Conservation (phyloP, 2,888 invertebrate species). For the Camptogramma bilineatum region DNA sequence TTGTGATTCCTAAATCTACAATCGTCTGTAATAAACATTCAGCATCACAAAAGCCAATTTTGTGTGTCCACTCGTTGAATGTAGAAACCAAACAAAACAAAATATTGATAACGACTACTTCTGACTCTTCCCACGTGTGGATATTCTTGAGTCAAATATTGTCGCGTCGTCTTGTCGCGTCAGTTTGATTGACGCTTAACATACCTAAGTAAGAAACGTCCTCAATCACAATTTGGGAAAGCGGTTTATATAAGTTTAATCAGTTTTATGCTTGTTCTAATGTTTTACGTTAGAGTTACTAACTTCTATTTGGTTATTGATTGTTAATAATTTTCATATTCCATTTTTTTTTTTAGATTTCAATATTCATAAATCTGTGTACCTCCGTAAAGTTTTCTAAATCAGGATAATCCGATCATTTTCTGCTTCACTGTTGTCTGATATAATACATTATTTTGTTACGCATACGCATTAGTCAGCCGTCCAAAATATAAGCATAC, state of each 20-base stretch:
- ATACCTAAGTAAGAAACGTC: slow-evolving; percentile 47
- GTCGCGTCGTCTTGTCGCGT: slow-evolving; percentile 2
- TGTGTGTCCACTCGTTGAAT: not conserved
- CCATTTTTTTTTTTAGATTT: not conserved
- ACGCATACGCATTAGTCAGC: slow-evolving; percentile 27
- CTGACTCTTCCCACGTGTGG: not conserved
- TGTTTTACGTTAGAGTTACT: not conserved
- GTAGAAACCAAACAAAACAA: not conserved
- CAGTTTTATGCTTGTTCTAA: slow-evolving; percentile 10
- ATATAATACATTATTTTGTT: slow-evolving; percentile 24
- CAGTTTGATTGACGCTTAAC: not conserved
- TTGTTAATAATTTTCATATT: not conserved
- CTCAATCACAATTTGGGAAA: slow-evolving; percentile 61
- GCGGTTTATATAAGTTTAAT: slow-evolving; percentile 52
- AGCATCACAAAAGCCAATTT: not conserved
- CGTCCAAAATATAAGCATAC: slow-evolving; percentile 39
- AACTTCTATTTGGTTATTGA: not conserved
- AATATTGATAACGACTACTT: not conserved
- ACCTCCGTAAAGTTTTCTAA: not conserved
- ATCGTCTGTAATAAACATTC: no score
- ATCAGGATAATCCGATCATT: slow-evolving; percentile 16
- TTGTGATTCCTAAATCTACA: no score
- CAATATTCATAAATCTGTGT: not conserved
- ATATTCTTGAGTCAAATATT: not conserved
- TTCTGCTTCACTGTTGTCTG: slow-evolving; percentile 1